Evolutionary conservation across 2,888 invertebrate species (phyloP), one percentile per base, ranked within the genome.

Genomic region (Aphodius granarius): DNA sequence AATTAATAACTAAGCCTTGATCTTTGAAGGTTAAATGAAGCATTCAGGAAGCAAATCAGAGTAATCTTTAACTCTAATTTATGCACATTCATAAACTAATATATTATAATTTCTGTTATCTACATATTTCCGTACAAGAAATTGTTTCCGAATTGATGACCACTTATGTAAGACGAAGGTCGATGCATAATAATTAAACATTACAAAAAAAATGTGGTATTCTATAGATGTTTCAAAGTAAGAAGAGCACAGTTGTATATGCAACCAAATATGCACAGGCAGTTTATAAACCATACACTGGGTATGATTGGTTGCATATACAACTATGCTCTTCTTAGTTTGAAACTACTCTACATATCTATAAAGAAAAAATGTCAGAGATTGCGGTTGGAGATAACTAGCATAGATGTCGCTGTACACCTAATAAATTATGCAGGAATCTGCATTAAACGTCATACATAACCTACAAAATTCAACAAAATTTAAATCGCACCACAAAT

Each of bases 1-100:
- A 43, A 72, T 64, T 72, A 72, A 72, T 72, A 21, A 64, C n/a
- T 63, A 5, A 72, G 15, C 22, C 72, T 72, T 72, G 72, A 72
- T 64, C 20, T 72, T 43, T 64, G 72, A 63, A 63, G 72, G 72
- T 72, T 72, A 72, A 72, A 64, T 63, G 17, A 17, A n/a, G 3
- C 13, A 15, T 3, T 68, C 20, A 43, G 43, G 43, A 43, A 43
- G 13, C 43, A 43, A 43, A 43, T 43, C 43, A 43, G 43, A 2
- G 43, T 1, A 9, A 43, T 43, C 43, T 43, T 43, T 43, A 13
- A 43, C 13, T 9, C 13, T 43, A 43, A 43, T 43, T 6, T 43
- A 43, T 43, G 43, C 43, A 43, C 1, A 43, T 43, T 43, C 43
- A 43, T 43, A 43, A 43, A 43, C 13, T 43, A 43, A 43, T 43